Percentiles rank a stretch among this genome's conserved stretches.
These are phyloP conservation scores for Anabacerthia variegaticeps DNA, from an alignment of 2,797 vertebrate genomes.

Conservation along the genomic window DNA sequence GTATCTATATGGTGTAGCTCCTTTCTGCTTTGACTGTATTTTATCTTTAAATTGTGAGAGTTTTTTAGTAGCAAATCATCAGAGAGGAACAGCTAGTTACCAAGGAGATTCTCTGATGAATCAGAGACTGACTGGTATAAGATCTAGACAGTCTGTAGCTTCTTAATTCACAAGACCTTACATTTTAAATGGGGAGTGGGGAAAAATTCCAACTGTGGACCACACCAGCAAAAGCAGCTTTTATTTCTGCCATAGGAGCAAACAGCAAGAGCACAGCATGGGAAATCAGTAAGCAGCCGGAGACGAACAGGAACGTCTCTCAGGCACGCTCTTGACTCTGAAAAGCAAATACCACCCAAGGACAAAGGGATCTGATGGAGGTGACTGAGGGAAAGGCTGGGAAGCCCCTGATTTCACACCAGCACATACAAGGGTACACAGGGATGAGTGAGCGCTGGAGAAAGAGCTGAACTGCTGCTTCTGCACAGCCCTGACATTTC, in stretches of 20 bases:
- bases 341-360: slow-evolving; percentile 67
- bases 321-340: slow-evolving; percentile 34
- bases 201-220: slow-evolving; percentile 12
- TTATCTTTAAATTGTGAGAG: slow-evolving; percentile 72
- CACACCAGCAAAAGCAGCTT: slow-evolving; percentile 6
- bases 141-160: slow-evolving; percentile 58
- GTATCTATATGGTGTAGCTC: background rate
- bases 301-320: slow-evolving; percentile 15
- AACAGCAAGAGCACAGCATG: background rate
- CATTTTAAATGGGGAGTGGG: background rate
- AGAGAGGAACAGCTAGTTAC: slow-evolving; percentile 72
- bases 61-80: slow-evolving; percentile 67
- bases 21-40: slow-evolving; percentile 31
- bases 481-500: background rate
- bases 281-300: slow-evolving; percentile 14
- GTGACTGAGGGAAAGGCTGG: slow-evolving; percentile 34
- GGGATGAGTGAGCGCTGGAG: background rate
- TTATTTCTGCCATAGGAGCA: slow-evolving; percentile 28
- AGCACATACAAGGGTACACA: background rate
- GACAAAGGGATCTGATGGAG: slow-evolving; percentile 58
- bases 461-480: background rate
- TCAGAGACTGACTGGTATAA: slow-evolving; percentile 68
- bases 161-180: slow-evolving; percentile 66
- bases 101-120: slow-evolving; percentile 72
- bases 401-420: slow-evolving; percentile 10